These are phyloP conservation scores for Chloroclysta siterata DNA, from an alignment of 2,888 invertebrate genomes.

Conservation along the genomic window DNA sequence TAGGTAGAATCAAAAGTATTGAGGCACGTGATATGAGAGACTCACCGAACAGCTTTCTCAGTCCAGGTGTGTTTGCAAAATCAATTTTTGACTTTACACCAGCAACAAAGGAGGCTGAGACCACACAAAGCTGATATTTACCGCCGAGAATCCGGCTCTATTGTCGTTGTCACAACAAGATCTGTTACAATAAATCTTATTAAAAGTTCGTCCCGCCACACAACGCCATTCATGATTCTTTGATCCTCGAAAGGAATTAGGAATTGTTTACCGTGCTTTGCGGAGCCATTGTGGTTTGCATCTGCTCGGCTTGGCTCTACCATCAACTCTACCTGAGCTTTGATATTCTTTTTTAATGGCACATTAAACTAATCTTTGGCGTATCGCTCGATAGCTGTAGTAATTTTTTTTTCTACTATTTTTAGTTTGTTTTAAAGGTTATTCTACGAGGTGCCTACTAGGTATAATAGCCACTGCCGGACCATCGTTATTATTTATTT, in stretches of 20 bases:
- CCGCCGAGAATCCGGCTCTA: conserved; percentile 68
- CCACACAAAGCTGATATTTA: conserved; percentile 78
- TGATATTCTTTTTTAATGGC: conserved; percentile 5
- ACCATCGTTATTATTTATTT: no score
- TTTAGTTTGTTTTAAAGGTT: no score
- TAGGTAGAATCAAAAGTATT: not conserved
- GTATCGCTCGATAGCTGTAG: conserved; percentile 2
- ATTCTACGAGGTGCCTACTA: not conserved
- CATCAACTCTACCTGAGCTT: conserved; percentile 40
- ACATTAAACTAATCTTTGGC: conserved; percentile 21
- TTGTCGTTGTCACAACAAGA: conserved; percentile 84
- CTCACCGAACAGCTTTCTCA: conserved; percentile 25
- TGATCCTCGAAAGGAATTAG: conserved; percentile 69
- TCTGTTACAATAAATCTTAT: conserved; percentile 85
- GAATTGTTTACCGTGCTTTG: conserved; percentile 67
- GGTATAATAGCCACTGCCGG: no score
- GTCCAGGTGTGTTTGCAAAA: conserved; percentile 70
- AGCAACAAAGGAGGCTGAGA: conserved; percentile 62
- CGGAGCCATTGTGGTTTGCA: conserved; percentile 69
- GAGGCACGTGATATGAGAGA: conserved; percentile 10
- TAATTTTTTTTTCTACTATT: no score
- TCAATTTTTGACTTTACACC: conserved; percentile 68
- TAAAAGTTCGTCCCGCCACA: conserved; percentile 71
- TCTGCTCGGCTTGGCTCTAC: conserved; percentile 62
- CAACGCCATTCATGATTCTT: conserved; percentile 69